phyloP scores from a whole-genome alignment of 2,888 invertebrate species.

The Aproaerema taeniolella region DNA sequence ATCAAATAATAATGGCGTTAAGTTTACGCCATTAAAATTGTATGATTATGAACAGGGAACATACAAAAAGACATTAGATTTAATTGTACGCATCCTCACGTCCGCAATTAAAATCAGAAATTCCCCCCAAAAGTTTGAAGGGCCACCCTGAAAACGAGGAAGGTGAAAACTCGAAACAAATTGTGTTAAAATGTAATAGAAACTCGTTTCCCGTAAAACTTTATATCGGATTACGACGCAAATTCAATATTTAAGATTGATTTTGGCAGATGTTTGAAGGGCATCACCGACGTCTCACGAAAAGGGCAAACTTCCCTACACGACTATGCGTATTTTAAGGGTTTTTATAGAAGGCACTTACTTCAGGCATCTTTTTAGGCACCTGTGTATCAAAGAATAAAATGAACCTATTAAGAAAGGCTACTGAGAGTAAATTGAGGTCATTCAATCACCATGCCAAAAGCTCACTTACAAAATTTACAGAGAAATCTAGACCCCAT shows the following conservation, averaged over 20 bases:
- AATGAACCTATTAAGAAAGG: no score
- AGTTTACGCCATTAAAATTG: constrained; percentile 2
- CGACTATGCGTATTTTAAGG: background rate
- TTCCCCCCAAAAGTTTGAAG: constrained; percentile 50
- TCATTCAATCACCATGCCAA: background rate
- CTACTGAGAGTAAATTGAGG: background rate
- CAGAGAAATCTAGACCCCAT: constrained; percentile 21
- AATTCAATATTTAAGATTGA: constrained; percentile 78
- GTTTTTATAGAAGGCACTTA: no score
- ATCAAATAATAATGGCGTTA: constrained; percentile 1
- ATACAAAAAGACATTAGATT: constrained; percentile 24
- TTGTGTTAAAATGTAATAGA: constrained; percentile 75
- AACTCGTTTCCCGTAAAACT: constrained; percentile 72
- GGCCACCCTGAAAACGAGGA: constrained; percentile 34
- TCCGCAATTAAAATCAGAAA: constrained; percentile 57
- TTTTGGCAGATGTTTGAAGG: constrained; percentile 68
- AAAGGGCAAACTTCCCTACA: constrained; percentile 27
- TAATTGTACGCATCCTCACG: constrained; percentile 40
- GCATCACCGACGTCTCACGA: constrained; percentile 34
- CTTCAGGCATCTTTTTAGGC: no score
- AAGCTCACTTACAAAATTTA: constrained; percentile 3
- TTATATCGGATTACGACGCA: constrained; percentile 70
- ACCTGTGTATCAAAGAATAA: no score
- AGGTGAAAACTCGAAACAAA: constrained; percentile 71
- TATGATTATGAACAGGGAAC: constrained; percentile 2